Base-by-base conservation (phyloP, 2,113 vertebrate species). In the Corvus cornix region DNA sequence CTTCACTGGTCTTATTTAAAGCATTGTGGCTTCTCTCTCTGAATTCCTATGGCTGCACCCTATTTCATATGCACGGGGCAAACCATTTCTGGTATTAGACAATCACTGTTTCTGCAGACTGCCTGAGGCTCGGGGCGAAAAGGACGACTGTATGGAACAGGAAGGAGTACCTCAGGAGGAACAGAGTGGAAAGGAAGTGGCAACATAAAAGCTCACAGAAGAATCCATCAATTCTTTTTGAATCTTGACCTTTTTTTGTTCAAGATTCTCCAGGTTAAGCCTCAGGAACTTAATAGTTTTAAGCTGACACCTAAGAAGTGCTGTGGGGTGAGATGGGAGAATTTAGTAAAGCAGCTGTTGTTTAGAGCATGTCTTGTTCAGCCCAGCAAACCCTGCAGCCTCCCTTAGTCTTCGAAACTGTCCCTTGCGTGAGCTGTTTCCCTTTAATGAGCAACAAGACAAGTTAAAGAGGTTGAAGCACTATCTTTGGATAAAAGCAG, bases 81-180 rank as follows among this genome's bases (percentile, higher is more conserved):
- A 63, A 58, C 7, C 10, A 52, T 37, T 87, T 93, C 86, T 8
- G 10, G 18, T 48, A 41, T 75, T 63, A 79, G 49, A 66, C 18
- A 48, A 15, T 73, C 48, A 31, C 53, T 95, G 2, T 96, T 93
- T 96, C 88, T 86, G 85, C 96, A 97, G 97, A 62, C 37, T 2
- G 5, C 64, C 60, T 0, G 10, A 87, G 66, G 48, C 63, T 78
- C 14, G 0, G 16, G 41, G 17, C 12, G 58, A 70, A 81, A 87
- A 83, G 70, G 88, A 94, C 2, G 0, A 21, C 51, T 58, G 41
- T 58, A 58, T 73, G 3, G 19, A 60, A 70, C 66, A 86, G 73
- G 90, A 90, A 89, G 39, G 35, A 86, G 72, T 48, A 63, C 87
- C 68, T 94, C 75, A 82, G 39, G 86, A 96, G 55, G 94, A 95